Percentiles rank a stretch among this genome's conserved stretches.
Conservation (phyloP, 2,797 vertebrate genomes). For the Merluccius polli region DNA sequence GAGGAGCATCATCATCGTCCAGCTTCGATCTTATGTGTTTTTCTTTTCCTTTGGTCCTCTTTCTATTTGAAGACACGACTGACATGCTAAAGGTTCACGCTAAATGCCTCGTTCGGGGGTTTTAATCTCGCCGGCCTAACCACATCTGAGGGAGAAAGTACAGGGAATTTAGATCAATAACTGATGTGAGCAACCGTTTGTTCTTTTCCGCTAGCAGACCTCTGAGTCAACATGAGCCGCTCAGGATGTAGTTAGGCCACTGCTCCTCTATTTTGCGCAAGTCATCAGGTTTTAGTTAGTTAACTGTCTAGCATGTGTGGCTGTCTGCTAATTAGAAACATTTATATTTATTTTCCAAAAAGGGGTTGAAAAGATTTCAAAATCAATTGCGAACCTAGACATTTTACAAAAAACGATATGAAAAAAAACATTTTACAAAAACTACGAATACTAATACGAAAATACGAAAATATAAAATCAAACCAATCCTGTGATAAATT, state of each 20-base stretch:
- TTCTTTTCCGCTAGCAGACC: conserved; percentile 28
- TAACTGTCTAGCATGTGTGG: background rate
- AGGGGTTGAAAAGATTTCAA: background rate
- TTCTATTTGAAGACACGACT: background rate
- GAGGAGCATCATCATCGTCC: background rate
- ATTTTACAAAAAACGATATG: background rate
- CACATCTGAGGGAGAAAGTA: conserved; percentile 4
- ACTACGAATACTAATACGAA: no score
- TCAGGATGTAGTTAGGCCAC: conserved; percentile 6
- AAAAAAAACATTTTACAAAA: background rate
- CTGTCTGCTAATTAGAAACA: background rate
- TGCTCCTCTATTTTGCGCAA: conserved; percentile 28
- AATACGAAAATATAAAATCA: background rate
- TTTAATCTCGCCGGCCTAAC: background rate
- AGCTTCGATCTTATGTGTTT: background rate
- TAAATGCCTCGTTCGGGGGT: background rate
- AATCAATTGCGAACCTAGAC: background rate
- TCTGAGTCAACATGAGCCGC: conserved; percentile 19
- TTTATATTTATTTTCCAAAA: background rate
- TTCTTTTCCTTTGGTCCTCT: background rate
- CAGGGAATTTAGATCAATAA: conserved; percentile 15
- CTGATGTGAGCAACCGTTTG: conserved; percentile 20
- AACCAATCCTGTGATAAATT: background rate
- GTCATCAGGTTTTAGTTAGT: conserved; percentile 23
- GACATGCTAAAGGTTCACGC: background rate